Conservation (phyloP, 1,140 invertebrate species). For the Hylaeus volcanicus region DNA sequence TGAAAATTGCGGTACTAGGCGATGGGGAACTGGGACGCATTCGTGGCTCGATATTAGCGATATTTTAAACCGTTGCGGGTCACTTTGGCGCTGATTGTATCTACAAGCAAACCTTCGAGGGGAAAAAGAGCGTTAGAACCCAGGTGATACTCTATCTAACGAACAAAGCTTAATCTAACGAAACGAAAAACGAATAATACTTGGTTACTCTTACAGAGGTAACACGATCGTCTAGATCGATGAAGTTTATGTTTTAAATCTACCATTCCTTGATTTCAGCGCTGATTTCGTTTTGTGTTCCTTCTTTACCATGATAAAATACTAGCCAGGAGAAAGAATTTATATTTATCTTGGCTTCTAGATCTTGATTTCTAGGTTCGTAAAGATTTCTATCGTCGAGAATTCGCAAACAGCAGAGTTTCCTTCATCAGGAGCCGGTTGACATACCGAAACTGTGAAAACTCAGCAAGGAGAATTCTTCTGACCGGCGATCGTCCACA, state of each 20-base stretch:
- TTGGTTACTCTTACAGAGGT: no score
- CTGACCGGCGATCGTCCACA: neutral
- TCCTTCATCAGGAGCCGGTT: slow-evolving; percentile 26
- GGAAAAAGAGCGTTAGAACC: no score
- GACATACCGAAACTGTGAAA: slow-evolving; percentile 14
- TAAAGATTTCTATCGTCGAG: slow-evolving; percentile 13
- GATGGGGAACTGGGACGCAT: slow-evolving; percentile 39
- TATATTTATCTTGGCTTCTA: slow-evolving; percentile 11
- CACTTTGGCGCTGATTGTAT: no score
- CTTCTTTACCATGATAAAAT: neutral
- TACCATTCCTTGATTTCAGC: neutral
- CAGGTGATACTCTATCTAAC: no score
- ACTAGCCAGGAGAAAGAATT: neutral
- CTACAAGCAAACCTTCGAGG: no score
- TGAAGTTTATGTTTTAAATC: neutral
- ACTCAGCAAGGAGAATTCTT: slow-evolving; percentile 10
- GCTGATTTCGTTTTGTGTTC: neutral
- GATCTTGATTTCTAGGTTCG: neutral
- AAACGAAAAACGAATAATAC: no score
- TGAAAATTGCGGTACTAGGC: slow-evolving; percentile 53
- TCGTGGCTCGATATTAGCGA: slow-evolving; percentile 19
- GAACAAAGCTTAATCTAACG: no score
- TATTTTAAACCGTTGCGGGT: neutral
- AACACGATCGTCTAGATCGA: no score
- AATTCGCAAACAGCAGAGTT: slow-evolving; percentile 35